These are phyloP conservation scores for Xenops minutus DNA, from an alignment of 2,797 vertebrate species.

Conservation along the genomic window DNA sequence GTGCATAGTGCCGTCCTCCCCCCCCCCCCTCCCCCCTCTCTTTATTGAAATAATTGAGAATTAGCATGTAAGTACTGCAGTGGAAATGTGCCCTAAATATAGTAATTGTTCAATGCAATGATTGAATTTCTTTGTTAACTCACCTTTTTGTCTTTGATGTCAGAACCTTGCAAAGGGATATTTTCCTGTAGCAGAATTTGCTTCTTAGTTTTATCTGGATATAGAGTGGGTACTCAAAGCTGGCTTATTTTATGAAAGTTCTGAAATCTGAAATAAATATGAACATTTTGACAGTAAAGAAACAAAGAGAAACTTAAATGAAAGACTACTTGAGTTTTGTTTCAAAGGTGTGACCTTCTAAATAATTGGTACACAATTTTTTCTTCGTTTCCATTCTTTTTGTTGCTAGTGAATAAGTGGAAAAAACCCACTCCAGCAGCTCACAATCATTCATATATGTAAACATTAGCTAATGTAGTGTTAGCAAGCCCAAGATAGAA, in stretches of 20 bases:
- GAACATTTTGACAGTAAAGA: neutral
- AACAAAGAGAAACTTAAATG: neutral
- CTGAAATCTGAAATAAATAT: neutral
- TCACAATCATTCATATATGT: neutral
- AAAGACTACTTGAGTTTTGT: neutral
- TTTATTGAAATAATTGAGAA: neutral
- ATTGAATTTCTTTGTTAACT: neutral
- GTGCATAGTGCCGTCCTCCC: neutral
- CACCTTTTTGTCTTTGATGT: neutral
- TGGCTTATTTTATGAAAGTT: neutral
- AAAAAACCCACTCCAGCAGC: neutral
- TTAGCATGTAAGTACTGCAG: neutral
- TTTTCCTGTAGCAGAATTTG: neutral
- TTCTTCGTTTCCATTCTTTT: neutral
- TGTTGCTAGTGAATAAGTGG: neutral
- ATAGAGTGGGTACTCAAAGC: neutral
- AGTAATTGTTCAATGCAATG: neutral
- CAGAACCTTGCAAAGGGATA: neutral
- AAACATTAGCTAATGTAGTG: neutral
- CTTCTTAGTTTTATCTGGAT: neutral
- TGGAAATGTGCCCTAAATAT: neutral
- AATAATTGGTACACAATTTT: neutral
- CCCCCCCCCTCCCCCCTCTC: accelerated
- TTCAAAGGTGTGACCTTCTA: neutral
- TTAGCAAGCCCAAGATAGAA: neutral